Conservation (phyloP, 2,113 vertebrate genomes). For the Lophochroa leadbeateri region DNA sequence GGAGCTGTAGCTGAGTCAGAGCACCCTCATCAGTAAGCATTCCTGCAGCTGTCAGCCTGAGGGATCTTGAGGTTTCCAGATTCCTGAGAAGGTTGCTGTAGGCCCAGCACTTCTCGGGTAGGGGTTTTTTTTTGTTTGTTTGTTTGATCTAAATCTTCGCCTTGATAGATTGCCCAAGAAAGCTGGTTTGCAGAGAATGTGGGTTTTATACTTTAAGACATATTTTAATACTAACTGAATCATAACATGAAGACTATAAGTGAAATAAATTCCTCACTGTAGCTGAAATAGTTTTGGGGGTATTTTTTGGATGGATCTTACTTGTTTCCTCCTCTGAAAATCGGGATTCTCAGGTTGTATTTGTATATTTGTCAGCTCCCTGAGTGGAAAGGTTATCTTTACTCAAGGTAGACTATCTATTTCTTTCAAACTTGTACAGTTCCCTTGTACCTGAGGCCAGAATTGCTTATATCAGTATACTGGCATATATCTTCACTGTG, state of each 20-base stretch:
- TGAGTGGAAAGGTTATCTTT: background rate
- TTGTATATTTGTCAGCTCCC: background rate
- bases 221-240: background rate
- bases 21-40: too few relatives aligned
- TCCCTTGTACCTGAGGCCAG: background rate
- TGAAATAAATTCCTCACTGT: background rate
- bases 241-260: background rate
- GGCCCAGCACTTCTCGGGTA: background rate
- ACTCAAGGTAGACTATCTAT: background rate
- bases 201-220: accelerated
- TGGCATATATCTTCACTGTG: background rate
- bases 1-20: background rate
- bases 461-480: background rate
- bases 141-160: background rate
- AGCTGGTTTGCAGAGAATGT: background rate
- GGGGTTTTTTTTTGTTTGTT: too few relatives aligned
- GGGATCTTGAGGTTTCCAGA: background rate
- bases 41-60: background rate
- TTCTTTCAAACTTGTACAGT: background rate
- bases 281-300: background rate
- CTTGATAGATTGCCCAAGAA: background rate
- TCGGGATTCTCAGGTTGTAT: background rate
- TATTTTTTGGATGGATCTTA: background rate
- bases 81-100: background rate
- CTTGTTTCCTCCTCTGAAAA: background rate